Conservation (phyloP, 2,113 vertebrate genomes). For the Malurus alboscapulatus region DNA sequence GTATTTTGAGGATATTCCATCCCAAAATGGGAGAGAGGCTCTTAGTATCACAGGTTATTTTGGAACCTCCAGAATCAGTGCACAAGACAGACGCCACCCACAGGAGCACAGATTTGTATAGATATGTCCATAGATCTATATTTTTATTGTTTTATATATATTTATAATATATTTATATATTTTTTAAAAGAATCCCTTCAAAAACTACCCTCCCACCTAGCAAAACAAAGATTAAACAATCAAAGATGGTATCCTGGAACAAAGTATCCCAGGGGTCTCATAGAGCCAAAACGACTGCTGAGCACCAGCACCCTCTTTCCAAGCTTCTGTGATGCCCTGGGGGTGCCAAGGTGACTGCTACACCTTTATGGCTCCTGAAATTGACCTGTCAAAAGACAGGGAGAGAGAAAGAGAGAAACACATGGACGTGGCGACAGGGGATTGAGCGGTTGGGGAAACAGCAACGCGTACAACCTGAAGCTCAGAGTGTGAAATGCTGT, state of each 20-base stretch:
- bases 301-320: neutral
- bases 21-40: neutral
- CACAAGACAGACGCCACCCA: accelerated
- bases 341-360: constrained; percentile 22
- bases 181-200: constrained; percentile 64
- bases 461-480: neutral
- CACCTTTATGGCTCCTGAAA: constrained; percentile 29
- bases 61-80: neutral
- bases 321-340: constrained; percentile 10
- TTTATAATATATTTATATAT: constrained; percentile 67
- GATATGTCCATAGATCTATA: constrained; percentile 60
- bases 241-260: constrained; percentile 35
- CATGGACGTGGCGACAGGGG: accelerated
- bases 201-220: constrained; percentile 60
- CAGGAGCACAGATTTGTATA: neutral
- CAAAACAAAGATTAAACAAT: constrained; percentile 57
- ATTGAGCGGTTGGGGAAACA: neutral
- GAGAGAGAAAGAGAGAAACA: constrained; percentile 12
- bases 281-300: neutral
- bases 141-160: constrained; percentile 62
- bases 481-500: neutral
- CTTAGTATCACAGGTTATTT: neutral
- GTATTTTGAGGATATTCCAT: neutral
- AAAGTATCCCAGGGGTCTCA: constrained; percentile 8
- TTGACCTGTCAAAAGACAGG: neutral